Evolutionary conservation across 2,888 invertebrate genomes (phyloP).

Genomic region (Tachina fera): DNA sequence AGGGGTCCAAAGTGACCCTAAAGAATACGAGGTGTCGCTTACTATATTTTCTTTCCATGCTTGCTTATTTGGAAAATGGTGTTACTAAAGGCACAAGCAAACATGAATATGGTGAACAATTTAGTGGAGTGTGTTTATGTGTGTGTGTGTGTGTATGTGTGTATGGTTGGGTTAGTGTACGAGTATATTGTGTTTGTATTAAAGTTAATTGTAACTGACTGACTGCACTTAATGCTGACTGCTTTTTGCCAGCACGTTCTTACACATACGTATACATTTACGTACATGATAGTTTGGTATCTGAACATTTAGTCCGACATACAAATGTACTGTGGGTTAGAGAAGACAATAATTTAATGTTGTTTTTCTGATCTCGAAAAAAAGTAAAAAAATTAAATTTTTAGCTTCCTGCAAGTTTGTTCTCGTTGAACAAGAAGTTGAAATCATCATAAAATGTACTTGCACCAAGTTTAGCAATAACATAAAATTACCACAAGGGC

Average conservation of each 20-base stretch:
- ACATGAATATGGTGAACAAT: constrained; percentile 14
- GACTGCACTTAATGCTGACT: constrained; percentile 69
- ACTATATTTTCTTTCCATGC: neutral
- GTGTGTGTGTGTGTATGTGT: neutral
- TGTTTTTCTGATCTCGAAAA: neutral
- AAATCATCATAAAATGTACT: too few species aligned
- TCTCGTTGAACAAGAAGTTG: too few species aligned
- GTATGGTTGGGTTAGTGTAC: neutral
- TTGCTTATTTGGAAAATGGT: constrained; percentile 33
- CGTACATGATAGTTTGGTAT: constrained; percentile 41
- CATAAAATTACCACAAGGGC: too few species aligned
- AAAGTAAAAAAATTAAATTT: too few species aligned
- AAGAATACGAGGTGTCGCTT: constrained; percentile 64
- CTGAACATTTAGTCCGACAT: neutral
- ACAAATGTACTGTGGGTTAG: constrained; percentile 26
- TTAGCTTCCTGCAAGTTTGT: too few species aligned
- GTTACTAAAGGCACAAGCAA: constrained; percentile 8
- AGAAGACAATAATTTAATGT: neutral
- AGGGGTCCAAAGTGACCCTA: constrained; percentile 61
- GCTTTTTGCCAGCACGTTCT: constrained; percentile 56
- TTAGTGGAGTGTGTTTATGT: neutral
- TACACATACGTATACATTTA: constrained; percentile 30
- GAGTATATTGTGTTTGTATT: constrained; percentile 35
- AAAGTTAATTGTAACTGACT: constrained; percentile 70
- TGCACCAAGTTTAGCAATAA: too few species aligned